These are phyloP conservation scores for Agrotis exclamationis DNA, from an alignment of 2,888 invertebrate genomes.

Conservation along the genomic window DNA sequence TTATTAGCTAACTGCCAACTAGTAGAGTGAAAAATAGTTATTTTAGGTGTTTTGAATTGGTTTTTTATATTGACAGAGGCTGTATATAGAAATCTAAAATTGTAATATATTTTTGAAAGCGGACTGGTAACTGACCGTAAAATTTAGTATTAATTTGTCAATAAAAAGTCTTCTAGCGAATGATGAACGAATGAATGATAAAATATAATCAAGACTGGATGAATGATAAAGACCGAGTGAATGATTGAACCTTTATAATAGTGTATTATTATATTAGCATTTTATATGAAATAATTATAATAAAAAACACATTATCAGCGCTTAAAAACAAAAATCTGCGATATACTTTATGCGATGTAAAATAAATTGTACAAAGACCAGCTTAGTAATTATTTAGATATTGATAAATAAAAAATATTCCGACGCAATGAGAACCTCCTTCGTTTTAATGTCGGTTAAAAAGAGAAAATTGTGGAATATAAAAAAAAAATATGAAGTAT, in stretches of 20 bases:
- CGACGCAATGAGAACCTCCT: no score
- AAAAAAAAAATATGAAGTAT: neutral
- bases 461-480: no score
- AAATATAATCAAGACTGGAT: slow-evolving; percentile 12
- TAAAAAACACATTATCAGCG: neutral
- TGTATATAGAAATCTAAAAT: slow-evolving; percentile 32
- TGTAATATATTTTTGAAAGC: slow-evolving; percentile 26
- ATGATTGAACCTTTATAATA: neutral
- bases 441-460: no score
- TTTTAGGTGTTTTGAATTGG: slow-evolving; percentile 9
- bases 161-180: slow-evolving; percentile 17
- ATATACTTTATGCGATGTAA: slow-evolving; percentile 6
- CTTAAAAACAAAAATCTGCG: neutral
- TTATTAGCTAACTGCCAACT: slow-evolving; percentile 28
- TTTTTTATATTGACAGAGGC: slow-evolving; percentile 10
- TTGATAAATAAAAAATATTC: no score
- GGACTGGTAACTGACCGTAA: slow-evolving; percentile 5
- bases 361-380: slow-evolving; percentile 39
- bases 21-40: slow-evolving; percentile 8
- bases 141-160: neutral
- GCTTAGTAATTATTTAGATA: slow-evolving; percentile 26
- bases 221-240: slow-evolving; percentile 16
- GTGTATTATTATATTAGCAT: slow-evolving; percentile 11
- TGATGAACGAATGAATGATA: slow-evolving; percentile 20
- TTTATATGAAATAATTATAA: neutral